Conservation (phyloP, 2,888 invertebrate species). For the Oxycera nigricornis region DNA sequence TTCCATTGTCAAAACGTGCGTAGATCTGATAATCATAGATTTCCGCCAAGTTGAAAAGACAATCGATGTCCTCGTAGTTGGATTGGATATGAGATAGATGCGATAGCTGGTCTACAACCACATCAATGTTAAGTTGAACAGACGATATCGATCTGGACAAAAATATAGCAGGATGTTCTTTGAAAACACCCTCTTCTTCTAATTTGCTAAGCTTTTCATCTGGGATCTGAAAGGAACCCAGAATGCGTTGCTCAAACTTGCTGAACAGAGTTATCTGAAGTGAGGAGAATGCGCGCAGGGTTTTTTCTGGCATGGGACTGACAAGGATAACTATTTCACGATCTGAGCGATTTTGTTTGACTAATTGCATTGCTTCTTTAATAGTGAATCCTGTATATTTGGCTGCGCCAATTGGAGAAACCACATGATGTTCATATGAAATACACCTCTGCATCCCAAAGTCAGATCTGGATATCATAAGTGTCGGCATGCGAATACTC, state of each 20-base stretch:
- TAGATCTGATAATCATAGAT: background rate
- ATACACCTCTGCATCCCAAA: background rate
- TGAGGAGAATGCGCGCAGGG: background rate
- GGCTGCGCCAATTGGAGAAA: background rate
- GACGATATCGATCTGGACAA: background rate
- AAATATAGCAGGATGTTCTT: background rate
- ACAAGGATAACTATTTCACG: background rate
- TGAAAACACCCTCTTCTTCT: background rate
- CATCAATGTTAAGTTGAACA: background rate
- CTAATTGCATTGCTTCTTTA: background rate
- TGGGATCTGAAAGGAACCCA: background rate
- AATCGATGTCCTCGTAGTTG: background rate
- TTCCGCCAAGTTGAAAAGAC: conserved; percentile 5
- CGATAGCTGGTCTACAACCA: background rate
- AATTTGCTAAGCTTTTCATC: background rate
- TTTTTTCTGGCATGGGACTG: background rate
- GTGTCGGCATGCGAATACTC: background rate
- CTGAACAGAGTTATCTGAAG: background rate
- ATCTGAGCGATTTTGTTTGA: background rate
- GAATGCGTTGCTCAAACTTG: background rate
- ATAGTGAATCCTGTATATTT: background rate
- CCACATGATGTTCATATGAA: background rate
- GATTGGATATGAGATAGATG: background rate
- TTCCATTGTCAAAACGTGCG: conserved; percentile 4
- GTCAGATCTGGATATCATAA: background rate